Base-by-base conservation (phyloP, 2,888 invertebrate genomes). In the Incurvaria masculella region DNA sequence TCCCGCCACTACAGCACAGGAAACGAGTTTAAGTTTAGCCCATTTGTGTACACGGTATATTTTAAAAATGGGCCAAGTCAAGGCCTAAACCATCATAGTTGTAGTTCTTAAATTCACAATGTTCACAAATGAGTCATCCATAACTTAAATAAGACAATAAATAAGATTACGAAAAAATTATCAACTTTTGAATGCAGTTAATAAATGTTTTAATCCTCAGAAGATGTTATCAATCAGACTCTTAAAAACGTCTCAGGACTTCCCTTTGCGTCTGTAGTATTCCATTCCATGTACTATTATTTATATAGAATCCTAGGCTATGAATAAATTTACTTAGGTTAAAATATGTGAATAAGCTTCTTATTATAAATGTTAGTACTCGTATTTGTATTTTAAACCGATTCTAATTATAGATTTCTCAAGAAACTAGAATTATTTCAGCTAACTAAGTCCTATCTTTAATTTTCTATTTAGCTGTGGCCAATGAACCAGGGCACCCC, bases 281-380 rank as follows among this genome's bases (percentile, higher is more conserved):
- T 14, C 11, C 33, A n/a, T 33, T 4, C 33, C 33, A 33, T n/a
- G 14, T 14, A 8, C 14, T 3, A 33, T 33, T 33, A 14, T n/a
- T n/a, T 11, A 33, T 33, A 33, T 33, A 33, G 33, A n/a, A 33
- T 14, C 33, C 14, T 33, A 33, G 33, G 3, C 33, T 33, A 33
- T 8, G 33, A n/a, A 14, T 33, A 33, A 8, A 14, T 33, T 6
- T 33, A 33, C 33, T 4, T 33, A 76, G 75, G 75, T 72, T 75
- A 75, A 76, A 76, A 76, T 68, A 73, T 74, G 75, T 76, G 78
- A 78, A 76, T 74, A 78, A 78, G 78, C 78, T 61, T 73, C 72
- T 75, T 78, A 78, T 62, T 66, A 38, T 63, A 70, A 69, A 69
- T 44, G 39, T 48, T 74, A 74, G 74, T 75, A 73, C 72, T 72